These are phyloP conservation scores for Trichopoda pennipes DNA, from an alignment of 2,888 invertebrate species.

Conservation along the genomic window DNA sequence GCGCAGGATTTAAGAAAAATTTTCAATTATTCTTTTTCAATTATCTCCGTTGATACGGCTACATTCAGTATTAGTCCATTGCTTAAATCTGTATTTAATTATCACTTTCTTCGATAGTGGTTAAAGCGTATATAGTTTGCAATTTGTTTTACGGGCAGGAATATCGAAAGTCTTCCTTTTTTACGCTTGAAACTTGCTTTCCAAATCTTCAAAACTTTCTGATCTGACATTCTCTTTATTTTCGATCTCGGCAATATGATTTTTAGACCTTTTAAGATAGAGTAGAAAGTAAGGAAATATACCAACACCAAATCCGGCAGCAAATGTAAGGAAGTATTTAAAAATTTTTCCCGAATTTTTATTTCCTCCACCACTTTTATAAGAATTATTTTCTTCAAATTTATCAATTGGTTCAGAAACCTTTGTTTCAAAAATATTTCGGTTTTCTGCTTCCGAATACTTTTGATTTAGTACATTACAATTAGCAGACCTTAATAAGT, in stretches of 20 bases:
- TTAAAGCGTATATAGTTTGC: slow-evolving; percentile 96
- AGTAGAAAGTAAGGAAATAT: slow-evolving; percentile 70
- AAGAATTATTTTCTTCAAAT: neutral
- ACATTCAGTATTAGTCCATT: slow-evolving; percentile 94
- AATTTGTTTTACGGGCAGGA: no score
- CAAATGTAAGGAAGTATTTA: slow-evolving; percentile 70
- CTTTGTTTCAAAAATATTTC: neutral
- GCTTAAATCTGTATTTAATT: slow-evolving; percentile 89
- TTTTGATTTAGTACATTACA: slow-evolving; percentile 59
- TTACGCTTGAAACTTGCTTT: slow-evolving; percentile 94
- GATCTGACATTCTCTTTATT: slow-evolving; percentile 79
- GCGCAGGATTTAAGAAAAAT: no score
- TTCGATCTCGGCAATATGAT: neutral
- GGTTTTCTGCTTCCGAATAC: neutral
- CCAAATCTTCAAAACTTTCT: slow-evolving; percentile 83
- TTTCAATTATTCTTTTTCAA: no score
- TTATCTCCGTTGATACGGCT: no score
- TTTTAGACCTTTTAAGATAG: no score
- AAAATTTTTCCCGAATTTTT: slow-evolving; percentile 35
- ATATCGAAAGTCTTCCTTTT: no score
- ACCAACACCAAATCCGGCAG: slow-evolving; percentile 75
- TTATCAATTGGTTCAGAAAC: neutral
- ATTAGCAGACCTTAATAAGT: slow-evolving; percentile 68
- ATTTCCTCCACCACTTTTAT: neutral
- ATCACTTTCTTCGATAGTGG: slow-evolving; percentile 96